Evolutionary conservation across 2,888 invertebrate species (phyloP), one percentile per base, ranked within the genome.

Genomic region (Trisateles emortualis): DNA sequence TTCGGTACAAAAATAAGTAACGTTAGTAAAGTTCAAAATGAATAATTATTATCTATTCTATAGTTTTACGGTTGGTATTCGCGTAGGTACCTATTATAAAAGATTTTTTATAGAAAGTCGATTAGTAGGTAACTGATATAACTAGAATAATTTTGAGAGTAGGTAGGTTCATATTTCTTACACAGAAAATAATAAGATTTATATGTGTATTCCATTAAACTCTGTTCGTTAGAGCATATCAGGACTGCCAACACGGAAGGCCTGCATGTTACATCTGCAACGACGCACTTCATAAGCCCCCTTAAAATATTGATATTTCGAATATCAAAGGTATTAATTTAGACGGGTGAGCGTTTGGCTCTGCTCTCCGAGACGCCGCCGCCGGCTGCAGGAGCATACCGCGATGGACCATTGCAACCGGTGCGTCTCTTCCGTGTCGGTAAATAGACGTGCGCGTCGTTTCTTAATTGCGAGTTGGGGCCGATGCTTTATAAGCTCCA

Each of bases 401-500:
- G 85, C 83, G 86, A 87, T 86, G 87, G 89, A 72, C 89, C 90
- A 86, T 87, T 87, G 90, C 91, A 86, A 87, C 76, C 88, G 83
- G 84, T 78, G 86, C 88, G 82, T 86, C 83, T 86, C 91, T 92
- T 92, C 92, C 92, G 91, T 78, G 90, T 92, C 88, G 83, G 86
- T 87, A 92, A 92, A 92, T 91, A 92, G 92, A 92, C 83, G 79
- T 77, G 81, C 84, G 76, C 85, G 86, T 83, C 89, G 88, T 84
- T 87, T 90, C 91, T 92, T 92, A 92, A 92, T 92, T 92, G 90
- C 92, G 81, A 84, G 84, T 81, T 83, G 86, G 76, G 84, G 82
- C 85, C 85, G 84, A 90, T 90, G 88, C 88, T 92, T 92, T 91
- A 92, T 91, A 92, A 92, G 91, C 90, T 92, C 89, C 88, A 90